These are phyloP conservation scores for Eueides isabella DNA, from an alignment of 1,140 invertebrate genomes.

Conservation along the genomic window DNA sequence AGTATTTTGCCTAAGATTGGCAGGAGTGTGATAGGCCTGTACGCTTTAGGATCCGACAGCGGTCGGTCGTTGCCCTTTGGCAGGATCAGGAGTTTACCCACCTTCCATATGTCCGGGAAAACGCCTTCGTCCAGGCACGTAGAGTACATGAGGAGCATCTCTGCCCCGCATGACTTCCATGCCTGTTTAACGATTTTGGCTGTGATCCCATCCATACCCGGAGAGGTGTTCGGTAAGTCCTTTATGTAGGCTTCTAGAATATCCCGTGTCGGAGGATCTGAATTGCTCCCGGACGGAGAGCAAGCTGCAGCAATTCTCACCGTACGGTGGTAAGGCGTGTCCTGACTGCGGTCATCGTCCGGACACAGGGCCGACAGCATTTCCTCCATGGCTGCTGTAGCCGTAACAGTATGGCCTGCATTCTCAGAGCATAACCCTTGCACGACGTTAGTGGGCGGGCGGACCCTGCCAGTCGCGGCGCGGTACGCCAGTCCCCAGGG, in stretches of 20 bases:
- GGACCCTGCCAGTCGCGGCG: not conserved
- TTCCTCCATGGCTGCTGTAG: no score
- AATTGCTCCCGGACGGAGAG: conserved; percentile 4
- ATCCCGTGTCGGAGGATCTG: not conserved
- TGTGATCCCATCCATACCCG: conserved; percentile 53
- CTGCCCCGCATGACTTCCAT: not conserved
- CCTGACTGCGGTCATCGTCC: not conserved
- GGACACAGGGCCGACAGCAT: conserved; percentile 16
- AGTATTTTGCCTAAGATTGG: conserved; percentile 64
- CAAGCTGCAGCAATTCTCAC: conserved; percentile 3
- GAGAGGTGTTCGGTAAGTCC: conserved; percentile 32
- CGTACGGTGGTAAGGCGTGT: conserved; percentile 18
- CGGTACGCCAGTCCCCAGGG: conserved; percentile 6
- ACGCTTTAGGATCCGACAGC: conserved; percentile 54
- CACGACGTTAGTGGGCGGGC: not conserved
- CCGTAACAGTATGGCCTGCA: no score
- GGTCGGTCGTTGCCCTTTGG: conserved; percentile 59
- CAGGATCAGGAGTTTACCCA: conserved; percentile 52
- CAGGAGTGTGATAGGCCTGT: conserved; percentile 70
- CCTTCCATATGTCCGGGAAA: conserved; percentile 69
- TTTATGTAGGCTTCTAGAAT: not conserved
- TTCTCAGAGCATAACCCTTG: not conserved
- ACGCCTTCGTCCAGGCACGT: conserved; percentile 45
- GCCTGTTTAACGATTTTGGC: conserved; percentile 44
- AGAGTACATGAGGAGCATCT: conserved; percentile 38